Conservation (phyloP, 2,797 vertebrate genomes). For the Callimico goeldii region DNA sequence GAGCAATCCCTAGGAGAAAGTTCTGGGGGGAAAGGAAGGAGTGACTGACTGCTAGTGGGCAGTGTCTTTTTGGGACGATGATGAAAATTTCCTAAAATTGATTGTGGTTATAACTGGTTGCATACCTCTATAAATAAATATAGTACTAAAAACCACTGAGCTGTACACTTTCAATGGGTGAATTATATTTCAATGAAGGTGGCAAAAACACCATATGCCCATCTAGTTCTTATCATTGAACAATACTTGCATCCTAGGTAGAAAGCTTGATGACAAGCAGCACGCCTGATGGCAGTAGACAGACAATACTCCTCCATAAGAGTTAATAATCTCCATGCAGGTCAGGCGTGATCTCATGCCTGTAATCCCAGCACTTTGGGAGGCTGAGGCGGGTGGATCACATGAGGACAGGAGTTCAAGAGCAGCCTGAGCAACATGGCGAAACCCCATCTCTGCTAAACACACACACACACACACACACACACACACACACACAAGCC, state of each 20-base stretch:
- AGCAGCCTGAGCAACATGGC: neutral
- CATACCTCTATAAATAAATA: neutral
- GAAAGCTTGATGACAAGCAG: neutral
- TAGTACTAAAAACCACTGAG: neutral
- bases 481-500: too few species aligned
- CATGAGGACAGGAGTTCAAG: neutral
- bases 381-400: neutral
- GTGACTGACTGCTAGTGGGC: neutral
- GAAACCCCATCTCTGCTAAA: neutral
- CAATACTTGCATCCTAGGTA: neutral
- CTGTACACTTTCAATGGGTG: neutral
- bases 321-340: neutral
- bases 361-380: neutral
- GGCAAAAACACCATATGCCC: neutral
- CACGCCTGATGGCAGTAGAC: rapidly evolving
- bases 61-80: neutral
- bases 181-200: neutral
- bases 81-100: neutral
- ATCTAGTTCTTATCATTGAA: neutral
- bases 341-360: neutral
- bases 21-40: neutral
- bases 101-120: neutral
- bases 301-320: neutral
- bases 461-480: too few species aligned
- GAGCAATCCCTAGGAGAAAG: neutral